Conservation (phyloP, 2,888 invertebrate species). For the Mesoligia furuncula region DNA sequence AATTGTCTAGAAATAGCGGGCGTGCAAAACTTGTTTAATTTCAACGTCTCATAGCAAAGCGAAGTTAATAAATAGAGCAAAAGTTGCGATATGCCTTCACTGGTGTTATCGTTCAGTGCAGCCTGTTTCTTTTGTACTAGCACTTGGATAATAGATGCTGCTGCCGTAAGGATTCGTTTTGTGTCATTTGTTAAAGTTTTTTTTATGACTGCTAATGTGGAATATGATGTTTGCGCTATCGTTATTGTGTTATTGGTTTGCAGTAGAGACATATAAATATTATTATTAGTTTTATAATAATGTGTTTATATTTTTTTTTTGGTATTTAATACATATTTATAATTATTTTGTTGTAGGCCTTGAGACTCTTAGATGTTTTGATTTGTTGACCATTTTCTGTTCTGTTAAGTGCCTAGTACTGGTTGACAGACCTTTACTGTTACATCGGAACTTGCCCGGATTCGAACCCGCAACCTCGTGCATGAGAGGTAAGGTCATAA, state of each 20-base stretch:
- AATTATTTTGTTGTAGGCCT: neutral
- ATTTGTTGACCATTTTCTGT: neutral
- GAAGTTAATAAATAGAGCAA: conserved; percentile 51
- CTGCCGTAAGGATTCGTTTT: conserved; percentile 13
- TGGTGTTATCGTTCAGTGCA: conserved; percentile 18
- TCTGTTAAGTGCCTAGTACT: neutral
- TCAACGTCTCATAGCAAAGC: conserved; percentile 48
- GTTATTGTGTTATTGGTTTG: neutral
- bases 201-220: neutral
- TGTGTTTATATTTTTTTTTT: too few species aligned
- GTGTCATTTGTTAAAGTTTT: neutral
- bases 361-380: neutral
- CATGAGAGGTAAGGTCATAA: too few species aligned
- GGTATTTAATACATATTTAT: neutral
- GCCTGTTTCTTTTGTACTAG: conserved; percentile 34
- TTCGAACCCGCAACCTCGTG: too few species aligned
- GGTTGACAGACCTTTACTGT: neutral
- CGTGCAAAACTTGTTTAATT: conserved; percentile 52
- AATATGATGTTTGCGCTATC: neutral
- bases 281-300: neutral
- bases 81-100: conserved; percentile 47
- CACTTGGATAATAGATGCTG: conserved; percentile 23
- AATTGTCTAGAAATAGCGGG: conserved; percentile 34
- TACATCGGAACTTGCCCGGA: too few species aligned
- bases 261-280: too few species aligned